Conservation (phyloP, 2,113 vertebrate species). For the Platysteira castanea region DNA sequence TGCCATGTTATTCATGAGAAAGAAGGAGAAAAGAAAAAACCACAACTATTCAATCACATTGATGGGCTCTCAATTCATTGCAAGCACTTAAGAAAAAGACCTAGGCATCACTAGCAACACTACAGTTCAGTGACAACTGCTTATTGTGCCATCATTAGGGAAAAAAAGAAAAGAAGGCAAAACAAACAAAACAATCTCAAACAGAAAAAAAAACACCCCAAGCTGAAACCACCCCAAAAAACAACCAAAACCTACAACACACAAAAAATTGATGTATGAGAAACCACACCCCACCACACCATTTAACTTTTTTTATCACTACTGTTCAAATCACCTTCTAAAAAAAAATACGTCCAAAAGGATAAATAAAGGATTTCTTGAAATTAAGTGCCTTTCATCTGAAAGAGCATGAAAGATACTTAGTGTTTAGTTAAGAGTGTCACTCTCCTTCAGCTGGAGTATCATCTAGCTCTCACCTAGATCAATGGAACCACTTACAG, state of each 20-base stretch:
- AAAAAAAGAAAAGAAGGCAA: background rate
- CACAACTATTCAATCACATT: background rate
- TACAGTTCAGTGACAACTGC: background rate
- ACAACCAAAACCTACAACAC: background rate
- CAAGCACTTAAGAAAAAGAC: background rate
- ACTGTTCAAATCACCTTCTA: background rate
- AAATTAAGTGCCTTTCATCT: background rate
- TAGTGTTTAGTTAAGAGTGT: background rate
- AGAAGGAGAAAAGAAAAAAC: background rate
- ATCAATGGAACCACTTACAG: background rate
- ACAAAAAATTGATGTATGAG: background rate
- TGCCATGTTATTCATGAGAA: background rate
- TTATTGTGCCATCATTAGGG: background rate
- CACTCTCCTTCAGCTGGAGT: background rate
- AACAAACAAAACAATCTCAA: background rate
- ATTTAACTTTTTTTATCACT: background rate
- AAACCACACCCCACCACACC: background rate
- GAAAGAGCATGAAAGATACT: background rate
- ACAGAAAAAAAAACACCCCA: background rate
- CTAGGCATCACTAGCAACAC: background rate
- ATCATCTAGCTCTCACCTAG: background rate
- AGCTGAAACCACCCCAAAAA: background rate
- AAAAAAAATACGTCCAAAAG: background rate
- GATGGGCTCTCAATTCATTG: conserved; percentile 4
- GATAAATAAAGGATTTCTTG: background rate